These are phyloP conservation scores for Cyphomyrus discorhynchus DNA, from an alignment of 2,113 vertebrate genomes.

Conservation along the genomic window DNA sequence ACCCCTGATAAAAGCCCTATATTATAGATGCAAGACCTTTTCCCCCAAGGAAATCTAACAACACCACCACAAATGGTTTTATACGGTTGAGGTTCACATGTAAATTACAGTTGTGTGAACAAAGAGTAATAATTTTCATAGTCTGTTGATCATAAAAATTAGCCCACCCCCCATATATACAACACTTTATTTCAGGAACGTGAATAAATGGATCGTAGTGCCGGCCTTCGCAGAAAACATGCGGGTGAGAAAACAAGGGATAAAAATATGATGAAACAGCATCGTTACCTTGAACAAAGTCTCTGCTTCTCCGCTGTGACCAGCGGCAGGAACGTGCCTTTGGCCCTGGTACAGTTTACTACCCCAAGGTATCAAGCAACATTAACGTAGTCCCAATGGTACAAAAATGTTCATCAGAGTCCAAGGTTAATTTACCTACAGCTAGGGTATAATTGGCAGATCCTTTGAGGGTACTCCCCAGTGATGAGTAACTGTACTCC, in stretches of 20 bases:
- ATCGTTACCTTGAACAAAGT: neutral
- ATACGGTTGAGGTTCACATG: neutral
- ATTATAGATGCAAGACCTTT: constrained; percentile 1
- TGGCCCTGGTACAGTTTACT: neutral
- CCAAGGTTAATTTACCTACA: neutral
- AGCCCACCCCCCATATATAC: neutral
- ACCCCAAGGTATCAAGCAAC: too few relatives aligned
- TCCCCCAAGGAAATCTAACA: neutral
- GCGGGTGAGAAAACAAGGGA: neutral
- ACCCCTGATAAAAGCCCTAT: neutral
- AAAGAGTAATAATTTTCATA: constrained; percentile 1
- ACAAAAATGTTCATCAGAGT: too few relatives aligned
- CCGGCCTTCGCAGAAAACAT: neutral
- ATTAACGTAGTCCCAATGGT: too few relatives aligned
- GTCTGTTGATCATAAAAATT: neutral
- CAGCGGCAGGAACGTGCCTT: neutral
- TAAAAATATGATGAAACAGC: neutral
- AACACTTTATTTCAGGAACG: neutral
- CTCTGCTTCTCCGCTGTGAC: neutral
- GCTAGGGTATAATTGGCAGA: neutral
- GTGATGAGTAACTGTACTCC: neutral
- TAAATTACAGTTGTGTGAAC: neutral
- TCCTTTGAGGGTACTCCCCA: neutral
- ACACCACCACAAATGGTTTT: neutral
- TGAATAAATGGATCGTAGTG: neutral